Conservation (phyloP, 2,797 vertebrate genomes). For the Tragopan temminckii region DNA sequence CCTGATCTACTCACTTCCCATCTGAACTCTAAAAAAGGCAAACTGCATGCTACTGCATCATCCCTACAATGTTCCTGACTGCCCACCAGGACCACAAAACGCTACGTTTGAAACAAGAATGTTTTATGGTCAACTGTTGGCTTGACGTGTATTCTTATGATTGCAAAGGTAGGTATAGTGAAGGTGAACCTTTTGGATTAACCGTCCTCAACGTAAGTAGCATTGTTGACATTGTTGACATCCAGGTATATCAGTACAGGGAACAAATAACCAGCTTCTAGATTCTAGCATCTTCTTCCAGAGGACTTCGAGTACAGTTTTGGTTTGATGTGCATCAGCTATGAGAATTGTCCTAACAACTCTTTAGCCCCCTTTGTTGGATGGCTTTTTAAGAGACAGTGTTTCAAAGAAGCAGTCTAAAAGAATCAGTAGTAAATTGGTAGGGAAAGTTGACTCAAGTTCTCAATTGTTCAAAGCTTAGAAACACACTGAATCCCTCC, state of each 20-base stretch:
- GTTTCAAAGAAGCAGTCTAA: neutral
- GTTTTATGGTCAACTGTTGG: neutral
- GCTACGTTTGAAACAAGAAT: neutral
- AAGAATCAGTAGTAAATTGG: accelerated
- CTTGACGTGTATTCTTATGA: neutral
- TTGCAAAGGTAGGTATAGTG: neutral
- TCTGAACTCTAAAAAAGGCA: accelerated
- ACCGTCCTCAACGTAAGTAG: neutral
- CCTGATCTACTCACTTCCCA: neutral
- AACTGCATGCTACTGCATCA: neutral
- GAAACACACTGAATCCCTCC: neutral
- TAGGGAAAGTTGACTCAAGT: neutral
- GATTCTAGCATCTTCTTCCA: neutral
- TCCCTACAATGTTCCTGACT: neutral
- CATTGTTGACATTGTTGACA: neutral
- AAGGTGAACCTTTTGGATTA: neutral
- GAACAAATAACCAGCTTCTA: neutral
- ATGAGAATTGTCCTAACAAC: neutral
- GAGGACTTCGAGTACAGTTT: neutral
- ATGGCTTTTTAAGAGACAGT: neutral
- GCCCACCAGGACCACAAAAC: neutral
- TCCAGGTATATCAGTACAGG: neutral
- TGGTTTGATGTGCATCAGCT: neutral
- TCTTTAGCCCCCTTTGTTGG: neutral
- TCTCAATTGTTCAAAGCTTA: neutral